These are phyloP conservation scores for Drosophila bipectinata DNA, from an alignment of 1,140 invertebrate genomes.

Conservation along the genomic window DNA sequence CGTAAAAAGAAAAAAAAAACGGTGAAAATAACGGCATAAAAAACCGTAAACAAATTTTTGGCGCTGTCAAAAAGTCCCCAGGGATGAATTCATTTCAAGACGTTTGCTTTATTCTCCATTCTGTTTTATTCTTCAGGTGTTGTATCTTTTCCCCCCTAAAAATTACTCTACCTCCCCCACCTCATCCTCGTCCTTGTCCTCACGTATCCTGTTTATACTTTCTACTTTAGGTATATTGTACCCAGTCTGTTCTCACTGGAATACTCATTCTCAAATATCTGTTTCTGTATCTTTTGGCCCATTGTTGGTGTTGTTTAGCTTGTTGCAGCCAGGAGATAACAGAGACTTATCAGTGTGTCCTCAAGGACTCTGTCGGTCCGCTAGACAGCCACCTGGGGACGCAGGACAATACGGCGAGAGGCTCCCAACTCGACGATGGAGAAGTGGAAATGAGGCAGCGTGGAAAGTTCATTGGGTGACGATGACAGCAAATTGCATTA, in stretches of 20 bases:
- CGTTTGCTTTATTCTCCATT: conserved; percentile 32
- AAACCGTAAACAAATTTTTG: conserved; percentile 39
- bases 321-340: conserved; percentile 47
- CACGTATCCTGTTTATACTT: conserved; percentile 1
- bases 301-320: conserved; percentile 36
- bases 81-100: conserved; percentile 62
- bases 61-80: conserved; percentile 47
- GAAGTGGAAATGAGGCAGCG: too few species aligned
- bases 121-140: conserved; percentile 21
- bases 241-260: too few species aligned
- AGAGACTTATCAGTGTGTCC: conserved; percentile 17
- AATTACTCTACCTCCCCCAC: not conserved
- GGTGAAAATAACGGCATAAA: conserved; percentile 7
- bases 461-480: conserved; percentile 35
- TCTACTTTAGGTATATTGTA: not conserved
- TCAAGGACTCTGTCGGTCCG: not conserved
- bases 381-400: conserved; percentile 27
- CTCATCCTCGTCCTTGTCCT: not conserved
- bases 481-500: conserved; percentile 57
- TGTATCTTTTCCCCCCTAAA: not conserved
- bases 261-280: conserved; percentile 15
- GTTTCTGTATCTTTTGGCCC: conserved; percentile 12
- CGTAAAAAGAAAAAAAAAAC: not conserved
- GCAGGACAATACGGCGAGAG: conserved; percentile 23
- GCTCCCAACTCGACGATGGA: too few species aligned